Evolutionary conservation across 23 tunicate species (phyloP).

Genomic region (Ascidia mentula): DNA sequence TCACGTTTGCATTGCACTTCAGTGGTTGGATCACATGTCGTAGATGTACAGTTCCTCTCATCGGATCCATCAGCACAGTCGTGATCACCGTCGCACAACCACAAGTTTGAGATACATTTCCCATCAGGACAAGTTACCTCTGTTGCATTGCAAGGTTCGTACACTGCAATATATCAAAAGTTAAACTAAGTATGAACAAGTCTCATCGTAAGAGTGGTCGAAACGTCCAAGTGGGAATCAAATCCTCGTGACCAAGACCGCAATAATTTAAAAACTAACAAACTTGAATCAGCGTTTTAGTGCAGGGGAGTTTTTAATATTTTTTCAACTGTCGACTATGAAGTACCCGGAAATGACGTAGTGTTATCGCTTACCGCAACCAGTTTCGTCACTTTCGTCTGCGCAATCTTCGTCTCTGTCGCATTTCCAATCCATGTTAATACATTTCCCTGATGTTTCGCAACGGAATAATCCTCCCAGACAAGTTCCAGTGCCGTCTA

Average conservation of each 20-base stretch:
- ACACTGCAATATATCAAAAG: no score
- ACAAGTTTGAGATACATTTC: conserved; percentile 36
- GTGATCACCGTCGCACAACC: conserved; percentile 64
- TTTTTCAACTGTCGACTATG: no score
- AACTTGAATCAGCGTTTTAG: no score
- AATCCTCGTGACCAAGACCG: no score
- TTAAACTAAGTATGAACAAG: no score
- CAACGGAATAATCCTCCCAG: conserved; percentile 40
- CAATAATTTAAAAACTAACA: no score
- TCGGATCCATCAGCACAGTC: conserved; percentile 74
- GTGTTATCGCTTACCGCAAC: conserved; percentile 26
- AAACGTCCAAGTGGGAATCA: no score
- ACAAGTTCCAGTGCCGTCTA: conserved; percentile 7
- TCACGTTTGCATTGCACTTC: conserved; percentile 53
- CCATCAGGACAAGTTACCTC: not conserved
- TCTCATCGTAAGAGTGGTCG: no score
- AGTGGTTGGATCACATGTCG: conserved; percentile 16
- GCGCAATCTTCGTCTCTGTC: conserved; percentile 59
- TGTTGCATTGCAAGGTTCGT: conserved; percentile 14
- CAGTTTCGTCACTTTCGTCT: conserved; percentile 70
- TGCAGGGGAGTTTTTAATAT: no score
- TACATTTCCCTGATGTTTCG: conserved; percentile 25
- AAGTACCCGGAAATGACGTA: no score
- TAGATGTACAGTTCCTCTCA: conserved; percentile 52
- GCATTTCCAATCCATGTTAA: conserved; percentile 53